These are phyloP conservation scores for Sparus aurata DNA, from an alignment of 2,797 vertebrate genomes.

Conservation along the genomic window DNA sequence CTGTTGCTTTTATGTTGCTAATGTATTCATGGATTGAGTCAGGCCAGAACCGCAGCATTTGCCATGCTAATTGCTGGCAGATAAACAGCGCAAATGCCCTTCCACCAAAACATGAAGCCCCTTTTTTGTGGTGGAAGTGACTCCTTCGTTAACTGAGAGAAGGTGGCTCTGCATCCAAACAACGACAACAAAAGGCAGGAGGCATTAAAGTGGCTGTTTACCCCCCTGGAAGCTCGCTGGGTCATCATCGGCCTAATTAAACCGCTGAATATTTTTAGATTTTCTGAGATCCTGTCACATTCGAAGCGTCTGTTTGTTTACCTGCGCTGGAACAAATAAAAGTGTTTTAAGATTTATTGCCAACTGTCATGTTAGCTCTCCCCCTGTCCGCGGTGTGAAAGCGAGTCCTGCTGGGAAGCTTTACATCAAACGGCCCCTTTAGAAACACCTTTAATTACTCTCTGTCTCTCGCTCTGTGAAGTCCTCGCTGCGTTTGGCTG, in stretches of 20 bases:
- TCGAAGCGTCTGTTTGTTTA: slow-evolving; percentile 66
- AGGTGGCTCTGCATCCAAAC: slow-evolving; percentile 61
- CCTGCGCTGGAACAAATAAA: slow-evolving; percentile 76
- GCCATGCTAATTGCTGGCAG: slow-evolving; percentile 68
- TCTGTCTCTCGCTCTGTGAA: slow-evolving; percentile 52
- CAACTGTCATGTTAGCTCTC: slow-evolving; percentile 80
- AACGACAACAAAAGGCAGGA: slow-evolving; percentile 62
- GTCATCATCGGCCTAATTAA: slow-evolving; percentile 83
- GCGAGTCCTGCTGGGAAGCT: slow-evolving; percentile 74
- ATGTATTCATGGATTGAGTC: slow-evolving; percentile 52
- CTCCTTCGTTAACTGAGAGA: slow-evolving; percentile 57
- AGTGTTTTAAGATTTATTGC: slow-evolving; percentile 78
- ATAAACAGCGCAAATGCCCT: slow-evolving; percentile 48
- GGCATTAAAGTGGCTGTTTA: slow-evolving; percentile 71
- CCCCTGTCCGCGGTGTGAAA: slow-evolving; percentile 64
- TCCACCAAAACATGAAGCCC: slow-evolving; percentile 28
- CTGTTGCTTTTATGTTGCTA: slow-evolving; percentile 32
- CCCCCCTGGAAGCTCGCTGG: slow-evolving; percentile 57
- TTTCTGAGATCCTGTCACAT: slow-evolving; percentile 68
- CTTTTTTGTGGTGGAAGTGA: slow-evolving; percentile 23
- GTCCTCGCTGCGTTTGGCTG: slow-evolving; percentile 52
- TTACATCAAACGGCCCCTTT: slow-evolving; percentile 73
- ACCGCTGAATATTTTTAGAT: slow-evolving; percentile 76
- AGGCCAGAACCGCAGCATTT: slow-evolving; percentile 38
- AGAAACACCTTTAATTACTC: slow-evolving; percentile 83